phyloP scores from a whole-genome alignment of 1,140 invertebrate genomes.

The Zaprionus capensis region DNA sequence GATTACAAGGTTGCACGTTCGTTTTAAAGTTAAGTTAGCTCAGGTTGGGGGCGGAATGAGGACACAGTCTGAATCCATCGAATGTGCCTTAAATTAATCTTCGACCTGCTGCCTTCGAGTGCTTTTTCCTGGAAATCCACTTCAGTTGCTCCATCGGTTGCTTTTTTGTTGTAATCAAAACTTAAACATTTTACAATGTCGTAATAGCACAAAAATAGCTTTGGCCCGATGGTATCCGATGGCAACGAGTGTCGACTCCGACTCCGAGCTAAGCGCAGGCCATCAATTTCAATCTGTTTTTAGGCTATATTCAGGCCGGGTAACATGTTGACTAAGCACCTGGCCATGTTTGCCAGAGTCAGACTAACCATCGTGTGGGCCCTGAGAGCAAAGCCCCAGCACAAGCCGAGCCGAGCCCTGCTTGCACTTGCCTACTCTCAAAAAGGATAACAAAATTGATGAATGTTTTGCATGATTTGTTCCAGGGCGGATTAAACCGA shows the following conservation, averaged over 20 bases:
- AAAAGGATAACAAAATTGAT: slow-evolving; percentile 70
- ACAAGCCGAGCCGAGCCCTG: slow-evolving; percentile 11
- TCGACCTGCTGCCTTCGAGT: slow-evolving; percentile 7
- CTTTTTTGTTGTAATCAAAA: slow-evolving; percentile 67
- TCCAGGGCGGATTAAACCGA: slow-evolving; percentile 48
- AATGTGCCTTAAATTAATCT: slow-evolving; percentile 2
- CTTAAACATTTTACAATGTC: slow-evolving; percentile 58
- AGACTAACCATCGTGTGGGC: slow-evolving; percentile 33
- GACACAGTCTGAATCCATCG: background rate
- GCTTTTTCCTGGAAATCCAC: slow-evolving; percentile 17
- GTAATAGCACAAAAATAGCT: slow-evolving; percentile 9
- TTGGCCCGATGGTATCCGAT: background rate
- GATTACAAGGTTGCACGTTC: slow-evolving; percentile 6
- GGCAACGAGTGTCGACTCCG: background rate
- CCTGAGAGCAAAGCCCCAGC: slow-evolving; percentile 2
- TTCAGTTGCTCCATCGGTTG: slow-evolving; percentile 32
- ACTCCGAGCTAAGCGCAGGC: background rate
- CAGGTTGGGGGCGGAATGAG: background rate
- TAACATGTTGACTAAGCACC: slow-evolving; percentile 65
- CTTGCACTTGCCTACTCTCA: background rate
- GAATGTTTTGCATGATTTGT: slow-evolving; percentile 70
- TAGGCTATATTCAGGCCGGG: slow-evolving; percentile 62
- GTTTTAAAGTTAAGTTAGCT: background rate
- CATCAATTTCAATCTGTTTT: slow-evolving; percentile 74
- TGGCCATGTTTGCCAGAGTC: slow-evolving; percentile 50